Percentiles rank a stretch among this genome's conserved stretches.
phyloP scores from a whole-genome alignment of 1,140 invertebrate genomes.

The Teleogryllus occipitalis region DNA sequence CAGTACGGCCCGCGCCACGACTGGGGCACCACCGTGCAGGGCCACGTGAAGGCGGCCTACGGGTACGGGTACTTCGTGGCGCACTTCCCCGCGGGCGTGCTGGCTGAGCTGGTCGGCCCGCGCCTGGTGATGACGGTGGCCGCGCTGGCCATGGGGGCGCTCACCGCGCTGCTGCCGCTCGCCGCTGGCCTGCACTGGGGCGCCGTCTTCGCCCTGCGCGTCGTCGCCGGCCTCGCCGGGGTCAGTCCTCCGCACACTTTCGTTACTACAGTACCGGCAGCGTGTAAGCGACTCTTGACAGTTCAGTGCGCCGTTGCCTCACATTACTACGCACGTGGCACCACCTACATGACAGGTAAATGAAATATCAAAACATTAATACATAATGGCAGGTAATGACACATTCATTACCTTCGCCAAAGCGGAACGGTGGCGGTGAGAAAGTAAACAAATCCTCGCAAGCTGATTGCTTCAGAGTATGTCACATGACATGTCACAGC shows the following conservation, averaged over 20 bases:
- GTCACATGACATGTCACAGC: no score
- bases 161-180: neutral
- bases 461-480: no score
- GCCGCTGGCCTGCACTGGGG: neutral
- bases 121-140: neutral
- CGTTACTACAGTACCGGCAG: no score
- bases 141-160: neutral
- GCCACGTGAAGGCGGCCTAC: constrained; percentile 43
- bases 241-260: neutral
- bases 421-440: no score
- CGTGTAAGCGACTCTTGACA: no score
- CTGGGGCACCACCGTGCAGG: constrained; percentile 47
- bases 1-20: constrained; percentile 46
- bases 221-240: neutral
- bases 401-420: no score
- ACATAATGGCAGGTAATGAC: no score
- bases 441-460: no score
- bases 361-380: no score
- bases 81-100: constrained; percentile 15
- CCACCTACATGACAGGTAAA: no score
- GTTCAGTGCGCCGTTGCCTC: no score
- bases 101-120: constrained; percentile 2
- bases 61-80: neutral
- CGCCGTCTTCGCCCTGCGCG: neutral
- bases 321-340: no score